Percentiles rank a stretch among this genome's conserved stretches.
Evolutionary conservation across 2,113 vertebrate species (phyloP).

Genomic region (Nansenia antarctica): DNA sequence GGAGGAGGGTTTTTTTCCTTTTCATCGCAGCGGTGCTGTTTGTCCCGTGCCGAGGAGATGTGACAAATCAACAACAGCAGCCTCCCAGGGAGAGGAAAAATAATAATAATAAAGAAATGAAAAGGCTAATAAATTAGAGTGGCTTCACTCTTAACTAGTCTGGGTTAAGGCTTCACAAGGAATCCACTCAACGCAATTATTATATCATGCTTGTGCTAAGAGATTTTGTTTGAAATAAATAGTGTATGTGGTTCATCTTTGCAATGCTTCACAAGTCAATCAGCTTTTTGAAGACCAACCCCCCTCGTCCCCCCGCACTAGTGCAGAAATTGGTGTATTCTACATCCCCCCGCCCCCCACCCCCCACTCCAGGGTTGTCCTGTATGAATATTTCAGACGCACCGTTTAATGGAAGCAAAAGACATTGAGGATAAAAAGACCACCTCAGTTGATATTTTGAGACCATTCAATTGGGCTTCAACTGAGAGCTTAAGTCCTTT

Average conservation of each 20-base stretch:
- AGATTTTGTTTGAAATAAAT: too few species aligned
- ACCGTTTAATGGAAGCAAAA: constrained; percentile 49
- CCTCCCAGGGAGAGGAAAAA: constrained; percentile 41
- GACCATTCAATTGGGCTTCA: constrained; percentile 37
- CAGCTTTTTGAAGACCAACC: too few species aligned
- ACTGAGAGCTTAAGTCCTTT: constrained; percentile 19
- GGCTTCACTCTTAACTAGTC: too few species aligned
- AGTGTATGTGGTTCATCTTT: too few species aligned
- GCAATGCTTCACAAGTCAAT: too few species aligned
- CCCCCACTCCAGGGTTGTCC: too few species aligned
- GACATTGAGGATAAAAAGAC: constrained; percentile 44
- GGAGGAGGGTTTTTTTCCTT: constrained; percentile 35
- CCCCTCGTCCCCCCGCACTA: too few species aligned
- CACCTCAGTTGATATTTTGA: constrained; percentile 42
- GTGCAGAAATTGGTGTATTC: too few species aligned
- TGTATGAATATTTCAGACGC: constrained; percentile 51
- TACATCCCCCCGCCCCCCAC: not conserved
- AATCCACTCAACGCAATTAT: too few species aligned
- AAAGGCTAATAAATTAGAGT: constrained; percentile 35
- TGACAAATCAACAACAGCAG: constrained; percentile 58
- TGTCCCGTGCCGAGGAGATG: constrained; percentile 49
- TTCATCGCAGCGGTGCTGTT: constrained; percentile 40
- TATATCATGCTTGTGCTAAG: too few species aligned
- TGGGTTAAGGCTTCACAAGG: too few species aligned
- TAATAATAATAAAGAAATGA: constrained; percentile 30